These are phyloP conservation scores for Amiota minor DNA, from an alignment of 2,888 invertebrate species.

Conservation along the genomic window DNA sequence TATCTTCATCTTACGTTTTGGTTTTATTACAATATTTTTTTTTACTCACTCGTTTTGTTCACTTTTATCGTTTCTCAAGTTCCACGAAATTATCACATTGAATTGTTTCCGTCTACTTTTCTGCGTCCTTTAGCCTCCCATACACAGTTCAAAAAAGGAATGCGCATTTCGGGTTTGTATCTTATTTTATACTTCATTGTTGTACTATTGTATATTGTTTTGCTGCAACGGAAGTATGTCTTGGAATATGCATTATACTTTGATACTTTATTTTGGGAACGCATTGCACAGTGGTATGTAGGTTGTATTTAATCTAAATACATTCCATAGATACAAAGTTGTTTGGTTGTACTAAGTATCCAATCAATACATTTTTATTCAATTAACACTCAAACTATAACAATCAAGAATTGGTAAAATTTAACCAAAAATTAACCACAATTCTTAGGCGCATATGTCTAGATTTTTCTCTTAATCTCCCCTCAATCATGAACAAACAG, in stretches of 20 bases:
- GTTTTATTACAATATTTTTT: slow-evolving; percentile 1
- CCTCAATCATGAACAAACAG: no score
- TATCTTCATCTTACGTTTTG: neutral
- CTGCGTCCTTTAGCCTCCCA: neutral
- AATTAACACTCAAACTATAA: neutral
- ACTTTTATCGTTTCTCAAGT: slow-evolving; percentile 50
- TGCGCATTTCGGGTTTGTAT: neutral
- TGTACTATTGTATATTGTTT: neutral
- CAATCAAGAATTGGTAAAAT: neutral
- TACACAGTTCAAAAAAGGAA: neutral
- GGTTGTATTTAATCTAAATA: no score
- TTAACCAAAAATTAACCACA: slow-evolving; percentile 2
- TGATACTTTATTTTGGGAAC: no score
- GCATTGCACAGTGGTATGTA: no score
- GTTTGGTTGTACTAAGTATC: no score
- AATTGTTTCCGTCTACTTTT: slow-evolving; percentile 39
- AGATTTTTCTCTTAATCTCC: slow-evolving; percentile 1
- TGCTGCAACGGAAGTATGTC: no score
- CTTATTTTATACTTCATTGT: slow-evolving; percentile 1
- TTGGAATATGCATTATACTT: no score
- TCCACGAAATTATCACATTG: slow-evolving; percentile 63
- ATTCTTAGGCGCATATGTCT: neutral
- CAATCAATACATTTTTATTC: no score
- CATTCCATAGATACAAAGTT: no score
- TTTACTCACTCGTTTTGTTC: slow-evolving; percentile 14